Conservation (phyloP, 1,140 invertebrate genomes). For the Dinoponera quadriceps region DNA sequence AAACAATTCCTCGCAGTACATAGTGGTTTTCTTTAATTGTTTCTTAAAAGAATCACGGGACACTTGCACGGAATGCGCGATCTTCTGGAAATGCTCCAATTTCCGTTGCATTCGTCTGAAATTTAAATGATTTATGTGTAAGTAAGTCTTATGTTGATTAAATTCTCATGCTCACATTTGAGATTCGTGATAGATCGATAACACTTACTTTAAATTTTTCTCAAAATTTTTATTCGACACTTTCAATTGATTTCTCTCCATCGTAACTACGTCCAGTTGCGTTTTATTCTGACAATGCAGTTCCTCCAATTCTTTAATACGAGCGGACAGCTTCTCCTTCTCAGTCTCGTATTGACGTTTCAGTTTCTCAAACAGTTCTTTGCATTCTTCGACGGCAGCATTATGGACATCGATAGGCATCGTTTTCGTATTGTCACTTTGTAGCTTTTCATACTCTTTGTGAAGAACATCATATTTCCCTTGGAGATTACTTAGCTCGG, state of each 20-base stretch:
- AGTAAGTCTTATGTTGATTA: conserved; percentile 43
- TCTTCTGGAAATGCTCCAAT: conserved; percentile 83
- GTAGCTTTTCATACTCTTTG: conserved; percentile 86
- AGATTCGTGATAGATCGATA: background rate
- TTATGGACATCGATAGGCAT: conserved; percentile 86
- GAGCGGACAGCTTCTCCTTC: conserved; percentile 82
- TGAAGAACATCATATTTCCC: conserved; percentile 85
- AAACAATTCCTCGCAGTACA: conserved; percentile 86
- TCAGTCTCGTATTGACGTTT: conserved; percentile 88
- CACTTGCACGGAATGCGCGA: conserved; percentile 83
- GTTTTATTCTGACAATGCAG: conserved; percentile 82
- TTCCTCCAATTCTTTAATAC: conserved; percentile 83
- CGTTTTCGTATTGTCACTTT: conserved; percentile 84
- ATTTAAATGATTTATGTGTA: conserved; percentile 41
- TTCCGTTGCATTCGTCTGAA: conserved; percentile 84
- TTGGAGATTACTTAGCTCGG: conserved; percentile 86
- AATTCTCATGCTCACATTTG: conserved; percentile 23
- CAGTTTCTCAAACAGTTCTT: conserved; percentile 88
- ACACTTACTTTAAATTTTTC: conserved; percentile 85
- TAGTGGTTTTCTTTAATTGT: conserved; percentile 86
- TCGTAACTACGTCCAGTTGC: conserved; percentile 79
- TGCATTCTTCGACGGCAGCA: conserved; percentile 88
- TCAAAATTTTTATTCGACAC: conserved; percentile 82
- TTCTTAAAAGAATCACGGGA: conserved; percentile 86
- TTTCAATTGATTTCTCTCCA: conserved; percentile 85